phyloP scores from a whole-genome alignment of 2,797 vertebrate species.

The Tenualosa thibaudeaui region DNA sequence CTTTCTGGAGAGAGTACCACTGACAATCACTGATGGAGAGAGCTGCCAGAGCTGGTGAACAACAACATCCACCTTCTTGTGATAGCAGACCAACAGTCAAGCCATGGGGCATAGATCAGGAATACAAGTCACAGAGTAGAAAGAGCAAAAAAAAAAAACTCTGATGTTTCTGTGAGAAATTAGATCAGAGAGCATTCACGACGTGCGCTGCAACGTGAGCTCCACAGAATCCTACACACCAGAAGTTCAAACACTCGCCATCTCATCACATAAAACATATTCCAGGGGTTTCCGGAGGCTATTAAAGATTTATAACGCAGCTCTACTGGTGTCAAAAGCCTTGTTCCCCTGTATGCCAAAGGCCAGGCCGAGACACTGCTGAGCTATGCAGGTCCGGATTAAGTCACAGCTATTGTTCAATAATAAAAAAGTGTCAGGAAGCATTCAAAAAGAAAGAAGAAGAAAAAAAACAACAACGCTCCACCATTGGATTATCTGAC shows the following conservation, averaged over 20 bases:
- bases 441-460: not conserved
- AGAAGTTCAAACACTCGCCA: not conserved
- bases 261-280: constrained; percentile 17
- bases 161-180: not conserved
- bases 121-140: not conserved
- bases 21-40: not conserved
- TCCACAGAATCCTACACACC: not conserved
- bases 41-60: not conserved
- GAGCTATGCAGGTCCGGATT: not conserved
- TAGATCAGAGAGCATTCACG: not conserved
- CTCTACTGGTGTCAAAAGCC: constrained; percentile 40
- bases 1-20: no score
- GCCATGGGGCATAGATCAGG: not conserved
- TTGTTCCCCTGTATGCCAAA: constrained; percentile 21
- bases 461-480: constrained; percentile 12
- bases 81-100: not conserved
- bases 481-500: constrained; percentile 48
- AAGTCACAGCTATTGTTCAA: constrained; percentile 27
- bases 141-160: not conserved
- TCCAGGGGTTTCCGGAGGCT: constrained; percentile 7
- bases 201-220: not conserved
- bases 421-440: constrained; percentile 11
- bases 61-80: not conserved
- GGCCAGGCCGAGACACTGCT: not conserved
- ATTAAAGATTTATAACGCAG: constrained; percentile 19